Evolutionary conservation across 2,797 vertebrate genomes (phyloP).

Genomic region (Mus minutoides): DNA sequence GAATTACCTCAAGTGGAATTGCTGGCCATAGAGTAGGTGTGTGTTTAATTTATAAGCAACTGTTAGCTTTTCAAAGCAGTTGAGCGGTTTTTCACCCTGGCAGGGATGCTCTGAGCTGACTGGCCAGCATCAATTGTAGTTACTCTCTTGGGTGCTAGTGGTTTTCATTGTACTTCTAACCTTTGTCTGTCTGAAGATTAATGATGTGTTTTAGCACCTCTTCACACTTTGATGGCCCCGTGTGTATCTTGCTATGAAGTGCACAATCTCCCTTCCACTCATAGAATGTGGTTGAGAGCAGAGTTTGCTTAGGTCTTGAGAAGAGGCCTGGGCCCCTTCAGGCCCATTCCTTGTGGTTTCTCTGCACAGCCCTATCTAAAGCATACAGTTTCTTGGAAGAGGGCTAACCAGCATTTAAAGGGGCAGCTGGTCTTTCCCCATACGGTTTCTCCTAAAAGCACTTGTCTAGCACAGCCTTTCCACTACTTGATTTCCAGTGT

Average conservation of each 20-base stretch:
- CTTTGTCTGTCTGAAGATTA: constrained; percentile 39
- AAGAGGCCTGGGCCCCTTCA: neutral
- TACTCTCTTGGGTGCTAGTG: constrained; percentile 20
- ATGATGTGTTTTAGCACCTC: constrained; percentile 2
- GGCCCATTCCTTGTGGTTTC: neutral
- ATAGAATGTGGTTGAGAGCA: neutral
- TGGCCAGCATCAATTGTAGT: constrained; percentile 46
- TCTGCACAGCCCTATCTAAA: neutral
- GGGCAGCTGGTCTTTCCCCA: neutral
- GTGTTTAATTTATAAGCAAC: constrained; percentile 46
- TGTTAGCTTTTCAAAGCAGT: constrained; percentile 30
- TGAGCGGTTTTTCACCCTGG: constrained; percentile 12
- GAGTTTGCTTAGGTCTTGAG: neutral
- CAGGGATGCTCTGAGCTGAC: neutral
- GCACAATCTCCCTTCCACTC: neutral
- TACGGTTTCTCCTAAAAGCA: neutral
- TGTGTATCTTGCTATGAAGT: neutral
- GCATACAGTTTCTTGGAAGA: neutral
- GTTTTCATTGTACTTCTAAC: constrained; percentile 22
- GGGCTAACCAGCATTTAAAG: neutral
- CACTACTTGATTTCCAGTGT: neutral
- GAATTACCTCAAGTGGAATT: constrained; percentile 54
- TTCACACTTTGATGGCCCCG: neutral
- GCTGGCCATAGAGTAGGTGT: neutral
- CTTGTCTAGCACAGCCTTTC: neutral